Base-by-base conservation (phyloP, 2,888 invertebrate genomes). In the Tetrapedia diversipes region DNA sequence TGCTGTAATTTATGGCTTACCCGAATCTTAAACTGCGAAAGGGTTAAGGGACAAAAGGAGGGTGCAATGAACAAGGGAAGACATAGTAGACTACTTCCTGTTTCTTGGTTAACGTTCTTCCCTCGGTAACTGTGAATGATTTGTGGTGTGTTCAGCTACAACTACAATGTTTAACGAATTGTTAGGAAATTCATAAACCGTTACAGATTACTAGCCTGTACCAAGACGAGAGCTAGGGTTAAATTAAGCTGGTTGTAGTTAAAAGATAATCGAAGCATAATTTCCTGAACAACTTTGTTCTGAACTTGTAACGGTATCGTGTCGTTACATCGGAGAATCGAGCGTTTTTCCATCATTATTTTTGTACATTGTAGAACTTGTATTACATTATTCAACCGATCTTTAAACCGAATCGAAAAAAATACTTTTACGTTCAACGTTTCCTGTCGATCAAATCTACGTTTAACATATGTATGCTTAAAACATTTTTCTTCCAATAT, bases 41-140 rank as follows among this genome's bases (percentile, higher is more conserved):
- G n/a, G n/a, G n/a, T n/a, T n/a, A 16, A 16, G 16, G 27, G 0
- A 27, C 27, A 19, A 51, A 51, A 16, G 27, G 10, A 51, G 16
- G n/a, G 19, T 8, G n/a, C 6, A 53, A 53, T 53, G 53, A 45
- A 32, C 10, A 39, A 43, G 22, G 45, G 80, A 66, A 67, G 65
- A 56, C 70, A 77, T 79, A 78, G 81, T 79, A 86, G 79, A 80
- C 71, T 76, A 72, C 82, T 87, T 88, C 87, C 86, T 88, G 88
- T 80, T 85, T 77, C 83, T 86, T 74, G 81, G 79, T 86, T 85
- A 80, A 82, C 76, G 76, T 61, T 54, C 19, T 67, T 75, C 68
- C 74, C 65, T 77, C 69, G 32, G 73, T 65, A 72, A 69, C 77
- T 67, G 54, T 80, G 77, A 82, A 82, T 82, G 78, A 85, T 86